Percentiles rank a stretch among this genome's conserved stretches.
Evolutionary conservation across 2,888 invertebrate genomes (phyloP).

Genomic region (Rambutsinella grinnellia): DNA sequence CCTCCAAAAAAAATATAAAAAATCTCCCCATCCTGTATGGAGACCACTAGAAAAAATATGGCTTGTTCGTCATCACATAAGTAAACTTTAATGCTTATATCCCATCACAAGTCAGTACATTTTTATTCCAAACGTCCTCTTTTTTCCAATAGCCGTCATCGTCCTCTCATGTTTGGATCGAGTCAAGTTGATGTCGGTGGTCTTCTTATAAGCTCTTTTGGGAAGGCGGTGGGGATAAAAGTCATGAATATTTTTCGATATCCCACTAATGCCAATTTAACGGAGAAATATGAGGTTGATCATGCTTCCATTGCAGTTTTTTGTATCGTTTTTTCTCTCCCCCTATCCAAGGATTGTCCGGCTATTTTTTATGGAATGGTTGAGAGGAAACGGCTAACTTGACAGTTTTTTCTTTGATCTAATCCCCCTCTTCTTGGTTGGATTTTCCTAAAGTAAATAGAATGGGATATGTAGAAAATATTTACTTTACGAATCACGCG

Average conservation of each 20-base stretch:
- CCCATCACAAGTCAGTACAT: too few species aligned
- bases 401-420: background rate
- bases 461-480: background rate
- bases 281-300: background rate
- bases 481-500: background rate
- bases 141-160: slow-evolving; percentile 22
- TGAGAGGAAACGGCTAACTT: slow-evolving; percentile 35
- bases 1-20: slow-evolving; percentile 23
- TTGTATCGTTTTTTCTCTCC: background rate
- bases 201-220: too few species aligned
- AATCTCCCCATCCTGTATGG: background rate
- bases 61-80: too few species aligned
- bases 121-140: slow-evolving; percentile 2
- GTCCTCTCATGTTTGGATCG: background rate
- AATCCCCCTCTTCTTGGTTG: too few species aligned
- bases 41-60: background rate
- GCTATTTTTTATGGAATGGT: slow-evolving; percentile 57
- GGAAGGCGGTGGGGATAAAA: too few species aligned
- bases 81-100: too few species aligned
- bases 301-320: background rate
- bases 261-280: too few species aligned
- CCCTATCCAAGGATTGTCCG: slow-evolving; percentile 61
- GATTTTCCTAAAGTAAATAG: background rate
- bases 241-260: too few species aligned
- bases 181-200: background rate